A percentile compares a stretch with the other conserved stretches of the same genome.
phyloP scores from a whole-genome alignment of 2,888 invertebrate genomes.

The Watsonalla cultraria region DNA sequence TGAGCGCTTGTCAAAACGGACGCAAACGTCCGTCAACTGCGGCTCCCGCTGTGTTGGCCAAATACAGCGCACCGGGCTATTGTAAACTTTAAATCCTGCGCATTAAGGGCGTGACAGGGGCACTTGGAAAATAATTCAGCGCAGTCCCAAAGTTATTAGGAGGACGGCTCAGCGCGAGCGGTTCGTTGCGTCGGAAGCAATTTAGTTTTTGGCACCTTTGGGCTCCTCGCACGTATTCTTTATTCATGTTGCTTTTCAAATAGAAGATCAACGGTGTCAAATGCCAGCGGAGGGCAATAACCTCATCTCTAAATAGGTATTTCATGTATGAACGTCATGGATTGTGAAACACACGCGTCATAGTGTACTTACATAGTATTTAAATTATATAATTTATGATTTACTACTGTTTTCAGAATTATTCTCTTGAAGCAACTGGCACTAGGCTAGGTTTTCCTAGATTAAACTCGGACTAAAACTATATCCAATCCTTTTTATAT shows the following conservation, averaged over 20 bases:
- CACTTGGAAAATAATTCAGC: slow-evolving; percentile 1
- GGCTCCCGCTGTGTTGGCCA: slow-evolving; percentile 1
- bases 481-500: too few relatives aligned
- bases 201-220: slow-evolving; percentile 24
- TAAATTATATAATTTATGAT: too few relatives aligned
- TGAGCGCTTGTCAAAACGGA: slow-evolving; percentile 25
- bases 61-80: background rate
- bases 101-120: background rate
- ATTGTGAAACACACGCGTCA: background rate
- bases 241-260: background rate
- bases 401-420: too few relatives aligned
- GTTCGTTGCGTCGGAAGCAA: slow-evolving; percentile 22
- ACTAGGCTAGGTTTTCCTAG: too few relatives aligned
- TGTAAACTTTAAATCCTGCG: slow-evolving; percentile 1
- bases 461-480: too few relatives aligned
- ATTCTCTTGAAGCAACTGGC: too few relatives aligned
- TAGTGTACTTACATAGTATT: too few relatives aligned
- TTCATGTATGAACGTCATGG: background rate
- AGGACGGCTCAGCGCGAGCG: slow-evolving; percentile 16
- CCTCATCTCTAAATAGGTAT: background rate
- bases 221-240: slow-evolving; percentile 4
- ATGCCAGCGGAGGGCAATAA: background rate
- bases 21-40: slow-evolving; percentile 8
- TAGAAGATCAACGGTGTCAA: background rate
- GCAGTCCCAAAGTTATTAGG: slow-evolving; percentile 20